Conservation (phyloP, 2,797 vertebrate genomes). For the Myripristis murdjan region DNA sequence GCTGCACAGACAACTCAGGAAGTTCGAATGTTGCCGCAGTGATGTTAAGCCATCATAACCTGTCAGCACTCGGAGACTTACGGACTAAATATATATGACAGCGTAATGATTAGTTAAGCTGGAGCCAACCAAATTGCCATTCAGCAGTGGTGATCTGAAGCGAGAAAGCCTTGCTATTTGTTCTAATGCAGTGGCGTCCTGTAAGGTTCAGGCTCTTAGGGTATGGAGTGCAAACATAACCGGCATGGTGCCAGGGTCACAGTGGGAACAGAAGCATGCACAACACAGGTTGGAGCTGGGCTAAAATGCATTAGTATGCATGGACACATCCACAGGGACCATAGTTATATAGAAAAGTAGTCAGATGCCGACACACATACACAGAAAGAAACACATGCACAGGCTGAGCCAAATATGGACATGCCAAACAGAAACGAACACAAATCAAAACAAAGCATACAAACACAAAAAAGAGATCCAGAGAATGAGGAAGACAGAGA, state of each 20-base stretch:
- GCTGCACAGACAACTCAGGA: background rate
- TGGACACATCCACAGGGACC: constrained; percentile 28
- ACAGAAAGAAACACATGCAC: constrained; percentile 37
- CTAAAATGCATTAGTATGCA: constrained; percentile 37
- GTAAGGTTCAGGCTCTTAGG: constrained; percentile 47
- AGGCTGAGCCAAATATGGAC: constrained; percentile 70
- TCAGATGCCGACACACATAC: constrained; percentile 12
- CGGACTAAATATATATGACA: constrained; percentile 17
- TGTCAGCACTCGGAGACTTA: constrained; percentile 22
- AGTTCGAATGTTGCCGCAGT: constrained; percentile 17
- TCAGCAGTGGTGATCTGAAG: constrained; percentile 40
- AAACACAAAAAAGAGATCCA: constrained; percentile 79
- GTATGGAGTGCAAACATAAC: constrained; percentile 54
- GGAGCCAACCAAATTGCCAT: constrained; percentile 19
- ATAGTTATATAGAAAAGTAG: constrained; percentile 27
- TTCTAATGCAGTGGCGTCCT: constrained; percentile 58
- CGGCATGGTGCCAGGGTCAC: constrained; percentile 50
- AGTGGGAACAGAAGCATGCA: constrained; percentile 20
- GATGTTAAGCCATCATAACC: constrained; percentile 44
- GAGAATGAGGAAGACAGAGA: constrained; percentile 76
- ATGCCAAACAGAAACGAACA: constrained; percentile 78
- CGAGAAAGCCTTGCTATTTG: constrained; percentile 44
- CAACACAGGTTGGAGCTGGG: constrained; percentile 38
- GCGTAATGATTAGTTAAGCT: constrained; percentile 39
- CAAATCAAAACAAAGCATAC: constrained; percentile 79